Evolutionary conservation across 2,113 vertebrate genomes (phyloP).

Genomic region (Guaruba guarouba): DNA sequence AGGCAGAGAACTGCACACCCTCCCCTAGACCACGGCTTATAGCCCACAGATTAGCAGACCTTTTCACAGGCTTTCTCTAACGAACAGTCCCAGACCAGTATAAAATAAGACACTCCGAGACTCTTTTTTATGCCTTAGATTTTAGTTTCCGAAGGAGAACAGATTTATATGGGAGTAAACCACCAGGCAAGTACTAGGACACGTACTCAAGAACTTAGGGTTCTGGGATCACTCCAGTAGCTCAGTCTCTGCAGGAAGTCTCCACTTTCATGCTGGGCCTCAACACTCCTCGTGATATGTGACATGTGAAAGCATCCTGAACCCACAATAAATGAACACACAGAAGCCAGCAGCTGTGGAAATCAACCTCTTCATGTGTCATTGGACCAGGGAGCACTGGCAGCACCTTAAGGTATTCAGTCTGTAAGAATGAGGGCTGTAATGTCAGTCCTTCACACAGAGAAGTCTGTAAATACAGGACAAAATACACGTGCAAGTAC

Average conservation of each 20-base stretch:
- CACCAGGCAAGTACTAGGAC: not conserved
- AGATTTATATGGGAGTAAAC: conserved; percentile 9
- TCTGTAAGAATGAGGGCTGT: not conserved
- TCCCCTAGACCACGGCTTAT: not conserved
- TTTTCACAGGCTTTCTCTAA: conserved; percentile 20
- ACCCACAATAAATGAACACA: not conserved
- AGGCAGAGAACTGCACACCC: not conserved
- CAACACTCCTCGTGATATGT: not conserved
- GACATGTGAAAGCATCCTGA: not conserved
- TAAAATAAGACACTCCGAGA: not conserved
- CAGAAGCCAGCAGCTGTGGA: not conserved
- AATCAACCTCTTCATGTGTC: not conserved
- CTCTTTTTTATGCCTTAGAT: not conserved
- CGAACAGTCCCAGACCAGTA: not conserved
- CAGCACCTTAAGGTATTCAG: not conserved
- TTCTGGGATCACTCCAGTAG: not conserved
- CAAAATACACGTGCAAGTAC: not conserved
- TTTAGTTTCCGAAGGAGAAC: conserved; percentile 11
- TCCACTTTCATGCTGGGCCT: not conserved
- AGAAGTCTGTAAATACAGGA: not conserved
- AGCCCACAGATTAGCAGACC: not conserved
- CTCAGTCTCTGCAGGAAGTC: not conserved
- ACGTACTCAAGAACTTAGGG: not conserved
- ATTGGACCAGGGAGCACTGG: not conserved
- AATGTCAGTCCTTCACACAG: not conserved